These are phyloP conservation scores for Blastomussa wellsi DNA, from an alignment of 92 coral and sea anemone species.

Conservation along the genomic window DNA sequence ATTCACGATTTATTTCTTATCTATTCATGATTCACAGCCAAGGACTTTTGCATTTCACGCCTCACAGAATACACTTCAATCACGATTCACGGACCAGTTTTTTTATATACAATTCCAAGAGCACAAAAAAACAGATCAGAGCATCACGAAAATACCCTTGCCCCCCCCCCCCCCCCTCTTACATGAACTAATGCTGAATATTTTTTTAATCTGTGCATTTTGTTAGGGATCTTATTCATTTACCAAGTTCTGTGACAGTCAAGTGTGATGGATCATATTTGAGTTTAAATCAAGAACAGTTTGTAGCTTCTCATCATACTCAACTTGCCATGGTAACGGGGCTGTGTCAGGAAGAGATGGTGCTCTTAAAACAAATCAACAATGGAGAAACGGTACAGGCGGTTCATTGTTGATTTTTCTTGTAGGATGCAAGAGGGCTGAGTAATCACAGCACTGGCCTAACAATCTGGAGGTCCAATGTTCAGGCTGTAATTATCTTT, in stretches of 20 bases:
- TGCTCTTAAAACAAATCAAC: conserved; percentile 70
- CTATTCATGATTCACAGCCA: too few species aligned
- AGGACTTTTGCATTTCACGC: too few species aligned
- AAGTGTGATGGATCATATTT: conserved; percentile 14
- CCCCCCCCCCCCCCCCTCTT: too few species aligned
- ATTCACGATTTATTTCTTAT: too few species aligned
- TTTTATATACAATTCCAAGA: too few species aligned
- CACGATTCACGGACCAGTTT: too few species aligned
- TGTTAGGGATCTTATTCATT: background rate
- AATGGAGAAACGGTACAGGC: conserved; percentile 50
- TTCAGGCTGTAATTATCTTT: background rate
- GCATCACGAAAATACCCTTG: too few species aligned
- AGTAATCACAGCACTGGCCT: too few species aligned
- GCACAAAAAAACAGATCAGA: too few species aligned
- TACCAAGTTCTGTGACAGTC: background rate
- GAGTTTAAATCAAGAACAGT: conserved; percentile 66
- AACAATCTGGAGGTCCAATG: background rate
- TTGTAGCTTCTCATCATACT: conserved; percentile 83
- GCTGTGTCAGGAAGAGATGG: conserved; percentile 87
- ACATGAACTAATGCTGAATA: background rate
- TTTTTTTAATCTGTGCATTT: background rate
- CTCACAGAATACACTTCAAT: too few species aligned
- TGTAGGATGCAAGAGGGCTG: too few species aligned
- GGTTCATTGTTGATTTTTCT: too few species aligned
- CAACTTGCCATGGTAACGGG: conserved; percentile 82